Conservation (phyloP, 2,113 vertebrate species). For the Prionailurus bengalensis region DNA sequence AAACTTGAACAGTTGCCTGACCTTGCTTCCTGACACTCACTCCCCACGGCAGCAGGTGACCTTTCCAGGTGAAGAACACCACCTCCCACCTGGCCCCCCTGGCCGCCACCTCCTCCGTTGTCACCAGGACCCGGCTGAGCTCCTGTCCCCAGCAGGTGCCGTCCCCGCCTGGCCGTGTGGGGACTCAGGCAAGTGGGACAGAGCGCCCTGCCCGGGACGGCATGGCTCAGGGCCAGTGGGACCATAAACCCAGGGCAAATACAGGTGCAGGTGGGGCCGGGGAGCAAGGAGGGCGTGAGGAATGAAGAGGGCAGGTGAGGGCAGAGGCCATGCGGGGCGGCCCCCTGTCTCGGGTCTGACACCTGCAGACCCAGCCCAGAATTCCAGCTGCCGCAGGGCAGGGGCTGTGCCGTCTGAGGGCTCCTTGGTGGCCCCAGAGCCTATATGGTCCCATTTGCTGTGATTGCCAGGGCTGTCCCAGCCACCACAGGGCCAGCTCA, state of each 20-base stretch:
- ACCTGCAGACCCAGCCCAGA: not conserved
- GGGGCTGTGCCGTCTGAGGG: no score
- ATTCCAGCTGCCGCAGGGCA: not conserved
- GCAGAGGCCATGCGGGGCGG: not conserved
- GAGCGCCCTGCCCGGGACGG: not conserved
- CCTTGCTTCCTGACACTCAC: accelerated
- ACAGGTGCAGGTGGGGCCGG: no score
- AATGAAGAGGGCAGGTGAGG: not conserved
- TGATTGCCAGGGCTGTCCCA: not conserved
- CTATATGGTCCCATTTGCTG: not conserved
- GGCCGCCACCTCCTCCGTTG: no score
- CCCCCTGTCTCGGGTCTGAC: not conserved
- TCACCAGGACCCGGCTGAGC: no score
- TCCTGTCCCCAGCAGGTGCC: no score
- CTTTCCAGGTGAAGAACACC: accelerated
- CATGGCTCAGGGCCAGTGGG: no score
- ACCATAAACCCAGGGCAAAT: not conserved
- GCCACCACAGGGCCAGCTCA: not conserved
- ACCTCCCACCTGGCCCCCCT: accelerated
- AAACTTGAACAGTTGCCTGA: not conserved
- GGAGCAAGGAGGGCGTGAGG: accelerated
- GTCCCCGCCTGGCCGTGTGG: no score
- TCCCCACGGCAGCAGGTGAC: not conserved
- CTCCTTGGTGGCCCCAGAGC: not conserved
- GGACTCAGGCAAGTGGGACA: not conserved